These are phyloP conservation scores for Hirudinaria manillensis DNA, from an alignment of 2,888 invertebrate genomes.

Conservation along the genomic window DNA sequence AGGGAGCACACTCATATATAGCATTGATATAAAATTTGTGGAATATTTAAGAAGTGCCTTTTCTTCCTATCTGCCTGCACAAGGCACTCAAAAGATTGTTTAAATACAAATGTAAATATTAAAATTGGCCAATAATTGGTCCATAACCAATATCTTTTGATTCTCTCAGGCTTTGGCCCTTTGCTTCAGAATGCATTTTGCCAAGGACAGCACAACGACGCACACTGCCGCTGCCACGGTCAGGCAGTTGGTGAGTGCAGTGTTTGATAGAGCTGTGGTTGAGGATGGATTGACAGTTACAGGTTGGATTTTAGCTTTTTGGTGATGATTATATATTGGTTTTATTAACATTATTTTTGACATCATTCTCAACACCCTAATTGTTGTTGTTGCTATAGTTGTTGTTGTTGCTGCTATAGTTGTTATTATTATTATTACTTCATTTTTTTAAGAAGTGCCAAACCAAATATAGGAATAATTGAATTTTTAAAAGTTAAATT, in stretches of 20 bases:
- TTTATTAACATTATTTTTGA: background rate
- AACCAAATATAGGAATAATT: background rate
- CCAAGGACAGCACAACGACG: conserved; percentile 78
- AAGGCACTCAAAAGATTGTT: too few relatives aligned
- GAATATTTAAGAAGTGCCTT: too few relatives aligned
- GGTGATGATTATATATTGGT: background rate
- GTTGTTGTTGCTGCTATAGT: background rate
- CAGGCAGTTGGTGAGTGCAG: conserved; percentile 80
- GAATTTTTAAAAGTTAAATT: background rate
- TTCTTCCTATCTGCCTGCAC: too few relatives aligned
- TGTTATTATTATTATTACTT: background rate
- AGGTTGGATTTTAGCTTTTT: conserved; percentile 41
- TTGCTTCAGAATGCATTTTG: conserved; percentile 91
- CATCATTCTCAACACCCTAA: too few relatives aligned
- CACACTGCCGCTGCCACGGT: conserved; percentile 97
- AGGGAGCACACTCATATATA: too few relatives aligned
- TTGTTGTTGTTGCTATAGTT: too few relatives aligned
- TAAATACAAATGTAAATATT: too few relatives aligned
- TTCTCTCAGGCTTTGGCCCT: conserved; percentile 74
- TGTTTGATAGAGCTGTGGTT: conserved; percentile 57
- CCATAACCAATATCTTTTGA: background rate
- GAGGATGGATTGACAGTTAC: conserved; percentile 49
- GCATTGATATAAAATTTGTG: too few relatives aligned
- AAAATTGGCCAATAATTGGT: too few relatives aligned
- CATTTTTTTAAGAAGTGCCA: background rate